phyloP scores from a whole-genome alignment of 2,888 invertebrate genomes.

The Leptinotarsa juncta region DNA sequence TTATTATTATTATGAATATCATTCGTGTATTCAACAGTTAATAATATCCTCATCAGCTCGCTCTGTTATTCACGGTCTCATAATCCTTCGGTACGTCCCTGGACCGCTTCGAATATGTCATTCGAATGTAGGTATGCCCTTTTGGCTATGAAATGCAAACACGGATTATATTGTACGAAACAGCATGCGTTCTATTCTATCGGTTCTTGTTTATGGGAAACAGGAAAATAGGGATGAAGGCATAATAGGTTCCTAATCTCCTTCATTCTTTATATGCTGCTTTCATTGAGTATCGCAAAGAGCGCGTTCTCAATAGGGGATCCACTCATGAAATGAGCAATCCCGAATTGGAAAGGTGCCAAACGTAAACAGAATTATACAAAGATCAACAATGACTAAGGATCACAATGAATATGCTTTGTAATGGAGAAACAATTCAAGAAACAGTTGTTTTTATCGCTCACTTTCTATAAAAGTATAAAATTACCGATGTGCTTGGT shows the following conservation, averaged over 20 bases:
- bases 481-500: too few relatives aligned
- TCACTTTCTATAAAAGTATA: neutral
- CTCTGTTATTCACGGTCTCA: too few relatives aligned
- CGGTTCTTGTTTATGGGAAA: slow-evolving; percentile 49
- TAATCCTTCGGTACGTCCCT: slow-evolving; percentile 11
- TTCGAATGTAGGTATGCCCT: slow-evolving; percentile 43
- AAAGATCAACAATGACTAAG: neutral
- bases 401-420: neutral
- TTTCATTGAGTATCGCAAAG: slow-evolving; percentile 19
- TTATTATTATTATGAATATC: too few relatives aligned
- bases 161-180: slow-evolving; percentile 46
- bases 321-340: slow-evolving; percentile 1
- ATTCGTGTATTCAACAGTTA: too few relatives aligned
- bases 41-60: too few relatives aligned
- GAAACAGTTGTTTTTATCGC: neutral
- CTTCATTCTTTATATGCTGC: slow-evolving; percentile 32
- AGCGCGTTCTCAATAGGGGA: neutral
- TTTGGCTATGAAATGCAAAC: slow-evolving; percentile 49
- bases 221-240: slow-evolving; percentile 47
- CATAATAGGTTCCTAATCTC: slow-evolving; percentile 40
- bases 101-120: slow-evolving; percentile 29
- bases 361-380: neutral
- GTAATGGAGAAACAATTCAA: neutral
- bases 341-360: neutral
- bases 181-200: slow-evolving; percentile 43